Base-by-base conservation (phyloP, 1,140 invertebrate species). In the Bombus consobrinus region DNA sequence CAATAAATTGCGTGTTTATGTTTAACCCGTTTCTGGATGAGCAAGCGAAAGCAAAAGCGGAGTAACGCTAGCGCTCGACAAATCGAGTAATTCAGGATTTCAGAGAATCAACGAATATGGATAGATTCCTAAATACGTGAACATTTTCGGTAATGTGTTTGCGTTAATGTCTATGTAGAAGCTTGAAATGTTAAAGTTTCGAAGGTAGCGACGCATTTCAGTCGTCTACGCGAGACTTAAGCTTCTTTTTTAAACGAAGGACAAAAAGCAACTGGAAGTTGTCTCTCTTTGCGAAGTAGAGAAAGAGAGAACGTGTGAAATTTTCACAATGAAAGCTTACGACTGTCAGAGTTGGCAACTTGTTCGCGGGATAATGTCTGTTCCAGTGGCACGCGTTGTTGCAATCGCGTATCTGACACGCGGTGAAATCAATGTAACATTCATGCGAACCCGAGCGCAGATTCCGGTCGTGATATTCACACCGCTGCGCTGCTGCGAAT, bases 341-440 rank as follows among this genome's bases (percentile, higher is more conserved):
- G 39, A 39, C 41, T 53, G 81, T 83, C 81, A 66, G 59, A 76
- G 81, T 83, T 76, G 22, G 73, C 41, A 76, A 83, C 72, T 83
- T 53, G 79, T 81, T 73, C 79, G 41, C 41, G 53, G 81, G 59
- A 83, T 83, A 83, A 83, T 66, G 73, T 77, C 74, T 37, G 81
- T 77, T 77, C 25, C 74, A 76, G 28, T 13, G 41, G 72, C 28
- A 43, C 62, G 75, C 73, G 75, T 68, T 77, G 74, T 77, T 83
- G 81, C 53, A 66, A 83, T 83, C 81, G 81, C 62, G 39, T 64
- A 41, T 83, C 81, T 68, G 81, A 37, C 81, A 32, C 81, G n/a
- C 59, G 73, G 8, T 83, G 41, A 76, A 83, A 76, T 66, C 81
- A 66, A 75, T 82, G 71, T 59, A 74, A 64, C 80, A 28, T 74